phyloP scores from a whole-genome alignment of 2,888 invertebrate genomes.

The Agrochola litura region DNA sequence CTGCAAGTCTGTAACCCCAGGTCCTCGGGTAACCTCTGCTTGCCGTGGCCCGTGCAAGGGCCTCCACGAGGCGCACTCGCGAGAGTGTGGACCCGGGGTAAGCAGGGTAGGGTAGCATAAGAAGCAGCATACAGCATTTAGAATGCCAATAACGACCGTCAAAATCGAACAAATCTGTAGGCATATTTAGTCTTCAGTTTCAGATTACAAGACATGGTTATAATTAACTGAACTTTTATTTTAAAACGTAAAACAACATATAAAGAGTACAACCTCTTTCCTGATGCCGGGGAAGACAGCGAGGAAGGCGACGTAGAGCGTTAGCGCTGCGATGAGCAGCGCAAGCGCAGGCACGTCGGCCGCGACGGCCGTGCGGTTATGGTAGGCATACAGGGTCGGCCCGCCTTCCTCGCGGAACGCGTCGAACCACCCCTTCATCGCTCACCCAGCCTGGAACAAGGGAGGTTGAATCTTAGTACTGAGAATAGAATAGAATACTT shows the following conservation, averaged over 20 bases:
- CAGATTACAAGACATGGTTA: background rate
- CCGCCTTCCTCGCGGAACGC: slow-evolving; percentile 99
- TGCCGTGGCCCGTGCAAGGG: no score
- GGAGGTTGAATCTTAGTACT: background rate
- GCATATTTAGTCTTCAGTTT: background rate
- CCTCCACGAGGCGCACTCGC: no score
- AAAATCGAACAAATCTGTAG: background rate
- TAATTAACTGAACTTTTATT: background rate
- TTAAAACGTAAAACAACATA: background rate
- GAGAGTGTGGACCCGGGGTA: no score
- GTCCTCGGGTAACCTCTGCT: no score
- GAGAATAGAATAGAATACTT: background rate
- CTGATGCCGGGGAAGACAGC: slow-evolving; percentile 98
- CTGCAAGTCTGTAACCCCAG: background rate
- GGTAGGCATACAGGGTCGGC: slow-evolving; percentile 98
- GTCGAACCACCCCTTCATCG: slow-evolving; percentile 99
- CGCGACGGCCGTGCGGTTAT: slow-evolving; percentile 98
- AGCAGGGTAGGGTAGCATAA: no score
- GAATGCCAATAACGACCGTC: background rate
- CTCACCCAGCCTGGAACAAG: slow-evolving; percentile 87
- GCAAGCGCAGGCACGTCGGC: slow-evolving; percentile 97
- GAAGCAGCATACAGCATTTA: background rate
- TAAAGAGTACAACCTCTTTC: slow-evolving; percentile 93
- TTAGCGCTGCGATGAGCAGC: slow-evolving; percentile 96
- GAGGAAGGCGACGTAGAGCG: slow-evolving; percentile 98